Base-by-base conservation (phyloP, 2,888 invertebrate species). In the Congeria kusceri region DNA sequence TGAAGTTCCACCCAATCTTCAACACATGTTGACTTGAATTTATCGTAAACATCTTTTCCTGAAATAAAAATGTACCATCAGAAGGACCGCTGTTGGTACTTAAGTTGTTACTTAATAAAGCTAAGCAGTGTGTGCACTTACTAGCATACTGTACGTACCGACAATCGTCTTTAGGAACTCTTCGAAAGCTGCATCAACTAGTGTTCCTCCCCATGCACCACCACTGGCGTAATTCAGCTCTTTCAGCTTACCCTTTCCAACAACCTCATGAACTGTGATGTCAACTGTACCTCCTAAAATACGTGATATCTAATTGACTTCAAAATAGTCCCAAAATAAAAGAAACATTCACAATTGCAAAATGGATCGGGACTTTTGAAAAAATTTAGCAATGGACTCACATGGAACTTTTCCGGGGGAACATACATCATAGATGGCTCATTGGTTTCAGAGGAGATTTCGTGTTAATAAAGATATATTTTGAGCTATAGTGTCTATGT, bases 1-100 rank as follows among this genome's bases (percentile, higher is more conserved):
- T 77, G 79, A 39, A 86, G 61, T 23, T 83, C 83, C 0, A 86
- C 78, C 32, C 67, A 78, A 70, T 86, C 86, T 25, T 81, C 77
- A 27, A 70, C 80, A 56, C 53, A 61, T 11, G 69, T 67, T 23
- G 66, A n/a, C 15, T 56, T 65, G 56, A 86, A 80, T 23, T 71
- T 61, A 0, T 77, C 53, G 61, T 53, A 71, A n/a, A 71, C 74
- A 0, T 72, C 46, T 53, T 65, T 47, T 20, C 76, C 82, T 80
- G 64, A n/a, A 75, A 64, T 39, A 39, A 13, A 13, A 1, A 9
- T 11, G 4, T 32, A 9, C 4, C 32, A 32, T 4, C 4, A 9
- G 32, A 32, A 4, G 32, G 32, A 32, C 5, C 9, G 9, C 32
- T n/a, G 9, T 7, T 32, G 9, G 32, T 4, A 7, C 5, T 7